phyloP scores from a whole-genome alignment of 2,888 invertebrate species.

The Atrina japonica region DNA sequence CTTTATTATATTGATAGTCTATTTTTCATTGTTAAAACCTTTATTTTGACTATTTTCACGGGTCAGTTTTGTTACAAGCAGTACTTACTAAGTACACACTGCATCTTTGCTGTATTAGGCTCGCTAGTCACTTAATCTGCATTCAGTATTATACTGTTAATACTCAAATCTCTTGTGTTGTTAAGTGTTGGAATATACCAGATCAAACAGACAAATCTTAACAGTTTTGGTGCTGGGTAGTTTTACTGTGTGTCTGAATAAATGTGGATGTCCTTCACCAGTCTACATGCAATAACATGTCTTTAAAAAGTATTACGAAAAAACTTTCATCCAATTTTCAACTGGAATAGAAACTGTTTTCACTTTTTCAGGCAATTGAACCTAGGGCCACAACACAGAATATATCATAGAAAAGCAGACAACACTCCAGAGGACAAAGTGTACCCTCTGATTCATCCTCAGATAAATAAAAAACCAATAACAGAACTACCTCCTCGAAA shows the following conservation, averaged over 20 bases:
- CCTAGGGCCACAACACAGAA: slow-evolving; percentile 46
- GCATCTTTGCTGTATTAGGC: background rate
- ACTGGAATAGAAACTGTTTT: slow-evolving; percentile 25
- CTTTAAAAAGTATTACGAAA: too few relatives aligned
- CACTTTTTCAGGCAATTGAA: slow-evolving; percentile 46
- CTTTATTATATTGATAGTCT: too few relatives aligned
- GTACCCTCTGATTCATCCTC: slow-evolving; percentile 67
- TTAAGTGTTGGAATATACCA: background rate
- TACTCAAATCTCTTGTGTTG: background rate
- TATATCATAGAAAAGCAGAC: slow-evolving; percentile 60
- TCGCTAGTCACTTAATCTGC: background rate
- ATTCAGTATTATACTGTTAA: background rate
- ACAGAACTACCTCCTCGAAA: slow-evolving; percentile 69
- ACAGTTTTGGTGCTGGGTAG: too few relatives aligned
- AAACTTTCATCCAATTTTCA: too few relatives aligned
- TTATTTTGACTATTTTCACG: too few relatives aligned
- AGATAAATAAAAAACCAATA: slow-evolving; percentile 54
- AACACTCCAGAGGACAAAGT: slow-evolving; percentile 71
- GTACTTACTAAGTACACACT: too few relatives aligned
- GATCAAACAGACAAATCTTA: too few relatives aligned
- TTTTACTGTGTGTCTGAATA: background rate
- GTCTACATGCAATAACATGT: background rate
- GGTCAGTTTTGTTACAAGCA: too few relatives aligned
- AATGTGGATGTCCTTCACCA: slow-evolving; percentile 13
- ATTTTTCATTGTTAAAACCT: too few relatives aligned